These are phyloP conservation scores for Dicrostonyx torquatus DNA, from an alignment of 2,797 vertebrate genomes.

Conservation along the genomic window DNA sequence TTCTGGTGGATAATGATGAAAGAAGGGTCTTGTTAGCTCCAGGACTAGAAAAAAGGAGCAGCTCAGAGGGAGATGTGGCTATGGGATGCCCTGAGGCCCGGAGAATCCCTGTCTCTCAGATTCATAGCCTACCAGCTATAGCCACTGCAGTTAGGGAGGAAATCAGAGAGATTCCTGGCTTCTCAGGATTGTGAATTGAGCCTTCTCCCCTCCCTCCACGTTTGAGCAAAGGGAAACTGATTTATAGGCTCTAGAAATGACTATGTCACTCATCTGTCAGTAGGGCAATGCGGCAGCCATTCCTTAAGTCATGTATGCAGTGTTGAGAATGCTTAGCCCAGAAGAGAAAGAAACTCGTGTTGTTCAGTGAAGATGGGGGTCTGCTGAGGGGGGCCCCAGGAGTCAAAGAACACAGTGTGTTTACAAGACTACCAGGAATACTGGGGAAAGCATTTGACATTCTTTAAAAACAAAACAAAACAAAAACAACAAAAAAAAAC, in stretches of 20 bases:
- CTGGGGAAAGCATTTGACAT: background rate
- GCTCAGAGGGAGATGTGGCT: background rate
- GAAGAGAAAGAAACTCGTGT: background rate
- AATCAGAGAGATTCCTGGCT: background rate
- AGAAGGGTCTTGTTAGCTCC: background rate
- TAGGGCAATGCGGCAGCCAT: background rate
- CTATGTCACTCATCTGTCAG: background rate
- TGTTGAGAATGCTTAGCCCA: background rate
- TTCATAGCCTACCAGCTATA: background rate
- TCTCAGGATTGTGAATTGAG: background rate
- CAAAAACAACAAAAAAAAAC: rapidly evolving
- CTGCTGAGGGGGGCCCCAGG: background rate
- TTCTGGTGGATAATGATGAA: background rate
- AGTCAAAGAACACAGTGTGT: background rate
- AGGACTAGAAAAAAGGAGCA: background rate
- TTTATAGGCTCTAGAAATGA: background rate
- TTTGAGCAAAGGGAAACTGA: background rate
- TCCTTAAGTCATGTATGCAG: background rate
- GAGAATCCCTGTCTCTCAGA: background rate
- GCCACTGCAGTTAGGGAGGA: background rate
- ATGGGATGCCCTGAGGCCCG: background rate
- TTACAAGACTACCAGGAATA: background rate
- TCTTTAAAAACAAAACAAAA: background rate
- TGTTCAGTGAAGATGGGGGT: background rate
- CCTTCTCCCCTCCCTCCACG: rapidly evolving